Conservation (phyloP, 2,113 vertebrate species). For the Chelonoidis abingdonii region DNA sequence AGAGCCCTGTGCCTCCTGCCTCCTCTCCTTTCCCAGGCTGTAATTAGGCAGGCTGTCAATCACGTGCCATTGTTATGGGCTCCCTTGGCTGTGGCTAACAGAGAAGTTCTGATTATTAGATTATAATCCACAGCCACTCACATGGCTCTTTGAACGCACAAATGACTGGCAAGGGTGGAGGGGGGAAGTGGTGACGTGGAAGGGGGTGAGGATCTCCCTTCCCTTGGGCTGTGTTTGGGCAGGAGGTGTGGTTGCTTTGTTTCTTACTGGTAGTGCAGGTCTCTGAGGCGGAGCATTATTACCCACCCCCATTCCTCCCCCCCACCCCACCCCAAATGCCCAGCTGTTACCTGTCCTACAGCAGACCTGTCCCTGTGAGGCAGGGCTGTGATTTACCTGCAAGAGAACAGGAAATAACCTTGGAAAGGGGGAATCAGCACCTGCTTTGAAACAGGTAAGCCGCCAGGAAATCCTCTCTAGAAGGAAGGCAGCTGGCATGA, state of each 20-base stretch:
- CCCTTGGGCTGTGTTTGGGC: background rate
- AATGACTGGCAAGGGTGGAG: background rate
- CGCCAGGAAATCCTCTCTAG: background rate
- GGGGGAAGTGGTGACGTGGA: background rate
- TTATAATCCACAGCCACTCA: background rate
- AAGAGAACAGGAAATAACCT: background rate
- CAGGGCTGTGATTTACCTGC: background rate
- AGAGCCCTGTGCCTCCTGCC: background rate
- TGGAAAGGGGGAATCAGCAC: background rate
- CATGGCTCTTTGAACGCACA: background rate
- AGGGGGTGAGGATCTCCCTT: background rate
- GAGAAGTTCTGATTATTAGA: background rate
- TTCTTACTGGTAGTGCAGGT: background rate
- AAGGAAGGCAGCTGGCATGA: background rate
- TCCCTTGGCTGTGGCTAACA: background rate
- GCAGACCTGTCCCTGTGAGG: background rate
- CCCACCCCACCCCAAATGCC: background rate
- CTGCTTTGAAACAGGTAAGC: background rate
- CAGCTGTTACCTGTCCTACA: no score
- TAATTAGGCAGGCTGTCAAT: background rate
- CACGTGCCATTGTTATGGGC: background rate
- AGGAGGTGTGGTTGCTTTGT: background rate
- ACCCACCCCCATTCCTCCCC: background rate
- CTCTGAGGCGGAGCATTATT: rapidly evolving
- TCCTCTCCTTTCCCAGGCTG: background rate